Evolutionary conservation across 2,113 vertebrate genomes (phyloP).

Genomic region (Craseonycteris thonglongyai): DNA sequence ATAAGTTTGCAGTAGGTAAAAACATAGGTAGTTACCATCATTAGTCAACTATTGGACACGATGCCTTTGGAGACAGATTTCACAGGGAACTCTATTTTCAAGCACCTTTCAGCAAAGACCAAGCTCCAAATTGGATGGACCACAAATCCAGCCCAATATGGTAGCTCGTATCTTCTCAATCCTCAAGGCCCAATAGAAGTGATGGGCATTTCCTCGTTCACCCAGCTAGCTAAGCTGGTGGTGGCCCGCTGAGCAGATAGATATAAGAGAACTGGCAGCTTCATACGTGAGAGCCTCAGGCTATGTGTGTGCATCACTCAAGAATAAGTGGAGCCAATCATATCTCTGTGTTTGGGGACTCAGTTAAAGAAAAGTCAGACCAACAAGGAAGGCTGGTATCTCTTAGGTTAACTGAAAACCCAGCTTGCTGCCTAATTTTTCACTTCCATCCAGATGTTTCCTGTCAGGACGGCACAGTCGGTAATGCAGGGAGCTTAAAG

Average conservation of each 20-base stretch:
- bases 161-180: neutral
- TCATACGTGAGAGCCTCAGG: neutral
- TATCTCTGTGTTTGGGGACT: rapidly evolving
- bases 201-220: neutral
- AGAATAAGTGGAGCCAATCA: neutral
- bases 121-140: neutral
- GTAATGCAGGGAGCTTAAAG: slow-evolving; percentile 49
- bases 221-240: neutral
- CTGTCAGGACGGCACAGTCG: slow-evolving; percentile 52
- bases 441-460: slow-evolving; percentile 66
- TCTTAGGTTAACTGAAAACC: neutral
- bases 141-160: neutral
- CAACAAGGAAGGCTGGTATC: neutral
- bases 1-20: neutral
- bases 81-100: neutral
- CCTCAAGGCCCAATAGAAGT: neutral
- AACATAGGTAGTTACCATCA: neutral
- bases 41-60: rapidly evolving
- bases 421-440: slow-evolving; percentile 32
- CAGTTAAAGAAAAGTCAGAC: neutral
- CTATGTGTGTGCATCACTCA: neutral
- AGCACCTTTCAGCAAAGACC: neutral
- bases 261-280: neutral
- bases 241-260: neutral
- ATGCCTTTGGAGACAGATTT: neutral